Evolutionary conservation across 2,797 vertebrate genomes (phyloP).

Genomic region (Anomalospiza imberbis): DNA sequence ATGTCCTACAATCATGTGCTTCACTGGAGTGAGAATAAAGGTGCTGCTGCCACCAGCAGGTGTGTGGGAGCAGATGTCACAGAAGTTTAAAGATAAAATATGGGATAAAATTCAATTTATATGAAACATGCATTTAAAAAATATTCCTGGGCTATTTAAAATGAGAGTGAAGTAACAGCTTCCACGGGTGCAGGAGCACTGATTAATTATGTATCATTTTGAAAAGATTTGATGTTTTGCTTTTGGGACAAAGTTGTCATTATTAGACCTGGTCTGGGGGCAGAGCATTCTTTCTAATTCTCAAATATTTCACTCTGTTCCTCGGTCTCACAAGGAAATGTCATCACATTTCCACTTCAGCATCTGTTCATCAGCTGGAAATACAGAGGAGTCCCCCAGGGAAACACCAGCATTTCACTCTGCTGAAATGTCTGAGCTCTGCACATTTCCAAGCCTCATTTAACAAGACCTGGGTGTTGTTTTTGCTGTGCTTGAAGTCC

Average conservation of each 20-base stretch:
- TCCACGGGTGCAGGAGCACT: background rate
- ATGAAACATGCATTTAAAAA: background rate
- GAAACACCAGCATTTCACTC: background rate
- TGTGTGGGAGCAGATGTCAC: background rate
- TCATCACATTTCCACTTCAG: background rate
- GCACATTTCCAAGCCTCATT: background rate
- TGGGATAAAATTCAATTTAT: background rate
- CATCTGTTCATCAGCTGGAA: background rate
- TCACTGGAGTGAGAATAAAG: constrained; percentile 48
- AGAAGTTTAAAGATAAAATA: background rate
- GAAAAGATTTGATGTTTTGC: background rate
- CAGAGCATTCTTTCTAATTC: background rate
- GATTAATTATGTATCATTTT: background rate
- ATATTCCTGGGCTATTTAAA: background rate
- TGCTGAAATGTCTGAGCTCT: background rate
- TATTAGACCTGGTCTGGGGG: background rate
- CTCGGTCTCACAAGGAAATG: background rate
- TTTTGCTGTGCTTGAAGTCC: accelerated
- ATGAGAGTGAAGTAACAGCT: background rate
- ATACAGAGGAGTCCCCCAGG: background rate
- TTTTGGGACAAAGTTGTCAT: background rate
- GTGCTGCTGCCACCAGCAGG: background rate
- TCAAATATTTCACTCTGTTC: background rate
- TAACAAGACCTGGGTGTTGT: accelerated
- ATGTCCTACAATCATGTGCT: constrained; percentile 43